These are phyloP conservation scores for Stegastes partitus DNA, from an alignment of 2,113 vertebrate genomes.

Conservation along the genomic window DNA sequence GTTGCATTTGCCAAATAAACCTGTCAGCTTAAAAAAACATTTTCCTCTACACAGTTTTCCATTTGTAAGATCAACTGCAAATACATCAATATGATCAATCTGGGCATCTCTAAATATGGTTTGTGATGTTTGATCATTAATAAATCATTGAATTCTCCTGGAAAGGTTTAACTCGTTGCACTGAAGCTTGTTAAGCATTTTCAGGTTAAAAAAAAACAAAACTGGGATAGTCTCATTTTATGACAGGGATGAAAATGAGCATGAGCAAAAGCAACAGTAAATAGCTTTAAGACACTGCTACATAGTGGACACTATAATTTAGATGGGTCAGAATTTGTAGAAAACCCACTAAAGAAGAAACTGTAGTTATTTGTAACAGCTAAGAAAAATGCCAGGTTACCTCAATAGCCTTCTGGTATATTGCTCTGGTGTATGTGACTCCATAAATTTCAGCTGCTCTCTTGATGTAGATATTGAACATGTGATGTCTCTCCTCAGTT, in stretches of 20 bases:
- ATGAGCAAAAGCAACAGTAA: too few relatives aligned
- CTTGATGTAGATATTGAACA: slow-evolving; percentile 98
- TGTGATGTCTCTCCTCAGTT: slow-evolving; percentile 88
- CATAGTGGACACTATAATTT: not conserved
- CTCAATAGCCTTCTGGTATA: slow-evolving; percentile 95
- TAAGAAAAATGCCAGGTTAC: slow-evolving; percentile 63
- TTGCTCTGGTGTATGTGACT: slow-evolving; percentile 92
- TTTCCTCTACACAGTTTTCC: too few relatives aligned
- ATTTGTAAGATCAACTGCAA: too few relatives aligned
- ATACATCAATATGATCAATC: too few relatives aligned
- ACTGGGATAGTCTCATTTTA: not conserved
- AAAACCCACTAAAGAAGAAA: not conserved
- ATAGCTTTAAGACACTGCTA: too few relatives aligned
- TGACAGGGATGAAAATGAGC: not conserved
- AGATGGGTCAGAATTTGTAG: not conserved
- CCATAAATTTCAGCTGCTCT: slow-evolving; percentile 94
- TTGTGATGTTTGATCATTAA: too few relatives aligned
- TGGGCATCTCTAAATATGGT: too few relatives aligned
- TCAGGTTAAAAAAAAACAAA: not conserved
- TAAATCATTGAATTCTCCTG: too few relatives aligned
- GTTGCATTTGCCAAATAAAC: too few relatives aligned
- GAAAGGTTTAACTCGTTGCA: too few relatives aligned
- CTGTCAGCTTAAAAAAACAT: too few relatives aligned
- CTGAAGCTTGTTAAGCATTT: too few relatives aligned
- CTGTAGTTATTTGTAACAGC: not conserved